Evolutionary conservation across 2,113 vertebrate species (phyloP), one percentile per base, ranked within the genome.

Genomic region (Illadopsis cleaveri): DNA sequence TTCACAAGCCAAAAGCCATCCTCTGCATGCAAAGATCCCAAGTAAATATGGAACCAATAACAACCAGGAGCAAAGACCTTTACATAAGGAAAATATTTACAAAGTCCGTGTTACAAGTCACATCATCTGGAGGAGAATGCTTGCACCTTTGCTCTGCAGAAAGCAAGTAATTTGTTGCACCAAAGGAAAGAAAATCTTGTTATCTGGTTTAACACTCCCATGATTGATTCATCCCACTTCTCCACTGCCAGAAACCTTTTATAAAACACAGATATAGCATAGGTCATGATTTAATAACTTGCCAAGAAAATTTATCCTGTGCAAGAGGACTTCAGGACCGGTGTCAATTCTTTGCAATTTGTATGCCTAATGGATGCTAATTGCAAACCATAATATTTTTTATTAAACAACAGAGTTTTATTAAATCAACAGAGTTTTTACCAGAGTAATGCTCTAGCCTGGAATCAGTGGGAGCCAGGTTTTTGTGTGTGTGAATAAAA

Each of bases 41-140:
- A 89, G 64, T 56, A 86, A 91, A 92, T 64, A 85, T 80, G 93
- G 86, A 93, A 93, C 48, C 53, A 95, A 65, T 89, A 93, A 94
- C 54, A 89, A 60, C 50, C 4, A 30, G 0, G 1, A 86, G 71
- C 15, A 11, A 73, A 86, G 77, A 78, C 66, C 57, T 89, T 79
- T 72, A 77, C 70, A 35, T 60, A 76, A 3, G 18, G 70, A 92
- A 89, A 92, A 86, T 89, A 89, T 75, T 93, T 71, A 69, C 42
- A 31, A 58, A 86, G 58, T 37, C 76, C 7, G 0, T 42, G 86
- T 80, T 81, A 88, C 35, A 64, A 78, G 66, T 73, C 91, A 18
- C 66, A 51, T 68, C 2, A 0, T 65, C 78, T 50, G 51, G 44
- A 72, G 61, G 60, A 71, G 92, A 94, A 75, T 2, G 3, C 42